These are phyloP conservation scores for Hyphantria cunea DNA, from an alignment of 1,140 invertebrate genomes.

Conservation along the genomic window DNA sequence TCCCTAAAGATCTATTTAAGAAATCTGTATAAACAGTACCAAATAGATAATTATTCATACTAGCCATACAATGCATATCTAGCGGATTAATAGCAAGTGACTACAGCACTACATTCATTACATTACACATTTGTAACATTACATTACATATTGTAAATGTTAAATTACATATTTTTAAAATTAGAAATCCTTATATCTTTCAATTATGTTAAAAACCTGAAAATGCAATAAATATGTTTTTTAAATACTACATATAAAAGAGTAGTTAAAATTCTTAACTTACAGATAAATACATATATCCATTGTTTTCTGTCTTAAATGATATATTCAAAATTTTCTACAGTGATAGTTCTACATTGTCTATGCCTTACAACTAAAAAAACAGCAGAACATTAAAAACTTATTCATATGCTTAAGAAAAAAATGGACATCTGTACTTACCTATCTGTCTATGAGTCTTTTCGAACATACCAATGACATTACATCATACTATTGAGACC, in stretches of 20 bases:
- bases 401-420: no score
- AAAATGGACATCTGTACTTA: no score
- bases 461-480: no score
- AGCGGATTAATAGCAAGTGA: constrained; percentile 1
- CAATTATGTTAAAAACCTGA: not conserved
- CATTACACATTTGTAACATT: not conserved
- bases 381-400: no score
- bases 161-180: not conserved
- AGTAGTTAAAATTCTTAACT: not conserved
- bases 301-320: not conserved
- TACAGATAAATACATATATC: not conserved
- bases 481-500: constrained; percentile 65
- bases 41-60: not conserved
- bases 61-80: not conserved
- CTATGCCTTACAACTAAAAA: no score
- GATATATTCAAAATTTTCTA: no score
- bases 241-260: not conserved
- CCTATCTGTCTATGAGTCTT: no score
- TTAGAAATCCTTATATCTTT: not conserved
- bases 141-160: not conserved
- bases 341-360: no score
- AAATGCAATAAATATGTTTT: not conserved
- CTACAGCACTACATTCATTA: not conserved
- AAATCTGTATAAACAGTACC: not conserved
- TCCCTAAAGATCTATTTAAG: no score